Conservation (phyloP, 2,113 vertebrate genomes). For the Colius striatus region DNA sequence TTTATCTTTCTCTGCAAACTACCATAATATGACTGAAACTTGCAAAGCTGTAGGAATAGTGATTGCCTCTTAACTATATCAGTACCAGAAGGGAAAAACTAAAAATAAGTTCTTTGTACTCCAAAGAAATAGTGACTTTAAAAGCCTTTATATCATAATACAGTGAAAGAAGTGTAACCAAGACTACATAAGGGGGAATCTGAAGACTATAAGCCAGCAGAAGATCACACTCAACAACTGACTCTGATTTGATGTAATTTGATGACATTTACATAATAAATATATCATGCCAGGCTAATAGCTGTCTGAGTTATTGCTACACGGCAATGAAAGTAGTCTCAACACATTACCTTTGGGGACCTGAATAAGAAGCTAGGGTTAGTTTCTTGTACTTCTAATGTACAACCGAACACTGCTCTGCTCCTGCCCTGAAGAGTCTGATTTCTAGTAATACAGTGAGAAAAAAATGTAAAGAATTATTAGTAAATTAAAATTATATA, state of each 20-base stretch:
- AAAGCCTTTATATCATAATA: neutral
- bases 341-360: neutral
- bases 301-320: neutral
- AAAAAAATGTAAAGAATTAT: neutral
- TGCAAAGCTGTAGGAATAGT: neutral
- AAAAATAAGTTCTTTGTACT: neutral
- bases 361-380: neutral
- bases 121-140: neutral
- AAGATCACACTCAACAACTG: neutral
- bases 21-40: neutral
- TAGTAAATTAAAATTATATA: neutral
- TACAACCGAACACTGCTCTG: neutral
- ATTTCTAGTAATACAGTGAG: neutral
- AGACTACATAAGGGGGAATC: neutral
- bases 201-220: neutral
- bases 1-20: neutral
- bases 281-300: neutral
- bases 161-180: neutral
- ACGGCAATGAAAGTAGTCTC: neutral
- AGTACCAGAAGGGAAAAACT: neutral
- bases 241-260: neutral
- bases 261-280: neutral
- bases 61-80: neutral
- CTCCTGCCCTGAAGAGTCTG: neutral
- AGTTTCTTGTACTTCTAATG: neutral